phyloP scores from a whole-genome alignment of 2,888 invertebrate species.

The Tenodera sinensis region DNA sequence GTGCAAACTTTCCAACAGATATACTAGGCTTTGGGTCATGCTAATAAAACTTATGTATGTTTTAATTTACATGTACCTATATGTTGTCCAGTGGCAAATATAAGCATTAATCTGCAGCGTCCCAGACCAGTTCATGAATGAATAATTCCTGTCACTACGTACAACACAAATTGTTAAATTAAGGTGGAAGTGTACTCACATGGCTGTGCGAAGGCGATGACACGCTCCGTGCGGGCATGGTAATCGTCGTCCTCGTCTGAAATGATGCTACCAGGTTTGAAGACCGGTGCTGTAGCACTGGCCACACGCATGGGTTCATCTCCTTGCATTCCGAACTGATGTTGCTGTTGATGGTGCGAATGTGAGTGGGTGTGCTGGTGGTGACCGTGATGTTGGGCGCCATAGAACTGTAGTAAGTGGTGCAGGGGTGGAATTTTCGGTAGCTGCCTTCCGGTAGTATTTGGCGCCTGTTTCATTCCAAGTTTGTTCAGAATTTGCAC shows the following conservation, averaged over 20 bases:
- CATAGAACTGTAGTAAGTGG: conserved; percentile 47
- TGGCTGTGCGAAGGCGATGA: conserved; percentile 63
- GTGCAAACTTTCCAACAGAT: no score
- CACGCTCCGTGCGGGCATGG: conserved; percentile 63
- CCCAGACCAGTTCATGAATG: no score
- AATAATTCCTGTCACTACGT: no score
- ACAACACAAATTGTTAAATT: no score
- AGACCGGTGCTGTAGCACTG: conserved; percentile 33
- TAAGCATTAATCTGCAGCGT: no score
- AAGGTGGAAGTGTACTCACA: conserved; percentile 40
- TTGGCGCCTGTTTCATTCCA: conserved; percentile 58
- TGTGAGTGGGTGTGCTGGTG: background rate
- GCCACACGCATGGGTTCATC: conserved; percentile 43
- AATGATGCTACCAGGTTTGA: conserved; percentile 47
- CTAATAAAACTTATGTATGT: no score
- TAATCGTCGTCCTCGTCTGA: conserved; percentile 63
- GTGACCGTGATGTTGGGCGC: conserved; percentile 37
- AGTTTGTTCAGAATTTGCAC: conserved; percentile 57
- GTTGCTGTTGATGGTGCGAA: conserved; percentile 42
- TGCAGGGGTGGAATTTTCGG: conserved; percentile 50
- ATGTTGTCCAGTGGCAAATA: no score
- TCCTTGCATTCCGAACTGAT: conserved; percentile 44
- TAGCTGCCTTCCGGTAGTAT: conserved; percentile 55
- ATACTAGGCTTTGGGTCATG: no score
- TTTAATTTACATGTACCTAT: no score